Conservation (phyloP, 2,888 invertebrate genomes). For the Phyllotreta striolata region DNA sequence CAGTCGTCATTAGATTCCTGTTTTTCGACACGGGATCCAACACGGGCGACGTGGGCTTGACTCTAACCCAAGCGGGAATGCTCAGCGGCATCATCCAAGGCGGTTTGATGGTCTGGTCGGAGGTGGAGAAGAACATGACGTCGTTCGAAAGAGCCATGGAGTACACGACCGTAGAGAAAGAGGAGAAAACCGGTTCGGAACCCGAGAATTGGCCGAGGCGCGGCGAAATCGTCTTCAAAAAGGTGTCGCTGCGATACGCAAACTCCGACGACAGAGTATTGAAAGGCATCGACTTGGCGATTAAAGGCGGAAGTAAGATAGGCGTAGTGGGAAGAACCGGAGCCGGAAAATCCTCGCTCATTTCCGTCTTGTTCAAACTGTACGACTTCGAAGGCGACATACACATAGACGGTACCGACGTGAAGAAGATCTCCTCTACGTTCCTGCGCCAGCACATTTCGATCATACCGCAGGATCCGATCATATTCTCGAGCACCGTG, state of each 20-base stretch:
- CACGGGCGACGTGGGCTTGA: conserved; percentile 61
- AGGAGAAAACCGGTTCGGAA: conserved; percentile 58
- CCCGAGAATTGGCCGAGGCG: conserved; percentile 75
- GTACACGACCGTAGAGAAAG: conserved; percentile 61
- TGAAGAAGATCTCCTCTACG: conserved; percentile 61
- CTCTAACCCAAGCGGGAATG: conserved; percentile 61
- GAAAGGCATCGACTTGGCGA: conserved; percentile 71
- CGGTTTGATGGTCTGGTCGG: conserved; percentile 83
- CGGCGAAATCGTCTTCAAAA: conserved; percentile 69
- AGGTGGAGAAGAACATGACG: conserved; percentile 81
- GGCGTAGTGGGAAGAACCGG: conserved; percentile 86
- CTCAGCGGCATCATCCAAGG: conserved; percentile 73
- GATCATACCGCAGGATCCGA: conserved; percentile 65
- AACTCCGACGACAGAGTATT: conserved; percentile 72
- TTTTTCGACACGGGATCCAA: conserved; percentile 58
- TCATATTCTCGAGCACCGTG: conserved; percentile 65
- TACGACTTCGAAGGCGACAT: conserved; percentile 81
- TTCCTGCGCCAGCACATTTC: conserved; percentile 62
- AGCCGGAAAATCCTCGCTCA: conserved; percentile 81
- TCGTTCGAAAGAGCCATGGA: conserved; percentile 81
- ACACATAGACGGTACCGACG: conserved; percentile 55
- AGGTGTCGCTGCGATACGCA: conserved; percentile 75
- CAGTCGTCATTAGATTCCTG: conserved; percentile 47
- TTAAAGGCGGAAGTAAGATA: conserved; percentile 75
- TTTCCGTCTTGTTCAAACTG: conserved; percentile 76